Evolutionary conservation across 2,113 vertebrate genomes (phyloP), one percentile per base, ranked within the genome.

Genomic region (Prunella himalayana): DNA sequence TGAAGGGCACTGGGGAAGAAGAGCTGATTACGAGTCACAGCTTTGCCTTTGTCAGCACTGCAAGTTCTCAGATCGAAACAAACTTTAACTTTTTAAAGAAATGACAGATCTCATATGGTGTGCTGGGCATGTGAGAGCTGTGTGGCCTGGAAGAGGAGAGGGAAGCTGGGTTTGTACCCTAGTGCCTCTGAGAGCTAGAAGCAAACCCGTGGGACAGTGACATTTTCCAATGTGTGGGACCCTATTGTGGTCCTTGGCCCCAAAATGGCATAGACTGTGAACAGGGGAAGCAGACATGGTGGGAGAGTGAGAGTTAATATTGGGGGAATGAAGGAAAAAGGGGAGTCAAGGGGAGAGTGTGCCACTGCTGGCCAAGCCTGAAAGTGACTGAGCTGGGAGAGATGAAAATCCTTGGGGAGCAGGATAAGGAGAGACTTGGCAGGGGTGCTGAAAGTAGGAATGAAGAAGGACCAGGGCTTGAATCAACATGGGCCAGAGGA

Each of bases 171-270:
- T 63, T 65, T 33, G 22, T 54, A 31, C 31, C 47, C 11, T 8
- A 9, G 41, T 3, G 4, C 37, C 21, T 23, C 21, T 23, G 28
- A 72, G 17, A 61, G 22, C 23, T 42, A 73, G 51, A 60, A 71
- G 20, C 1, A 2, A 77, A 50, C 9, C 27, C 0, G 0, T 27
- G 51, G 30, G 14, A 39, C 17, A 7, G 2, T 73, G 35, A 14
- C 0, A 1, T 37, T 37, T 37, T 9, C 37, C 37, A 37, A 9
- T 71, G 30, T 0, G 0, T 2, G 0, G 25, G 27, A 33, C 7
- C 5, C 16, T 69, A 3, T 7, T 1, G 2, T 68, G 25, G 35
- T 87, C 47, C 18, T 1, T 1, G 4, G 20, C 35, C 20, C 60
- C 21, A 30, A 30, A 82, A 75, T 59, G 50, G 18, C 1, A 0